Evolutionary conservation across 2,888 invertebrate genomes (phyloP), one percentile per base, ranked within the genome.

Genomic region (Scotopteryx bipunctaria): DNA sequence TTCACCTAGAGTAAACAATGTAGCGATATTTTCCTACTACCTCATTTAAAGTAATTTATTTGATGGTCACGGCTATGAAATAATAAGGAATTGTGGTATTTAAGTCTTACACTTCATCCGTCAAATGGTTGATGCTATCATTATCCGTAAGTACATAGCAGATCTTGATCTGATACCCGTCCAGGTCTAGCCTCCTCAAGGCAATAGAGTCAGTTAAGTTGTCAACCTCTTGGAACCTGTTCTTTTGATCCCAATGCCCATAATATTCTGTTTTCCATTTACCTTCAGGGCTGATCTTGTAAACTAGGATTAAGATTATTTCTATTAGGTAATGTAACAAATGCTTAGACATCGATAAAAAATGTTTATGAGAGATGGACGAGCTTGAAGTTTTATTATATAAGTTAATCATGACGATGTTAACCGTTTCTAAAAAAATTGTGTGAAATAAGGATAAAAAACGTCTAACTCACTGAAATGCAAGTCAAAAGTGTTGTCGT

Each of bases 81-180:
- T n/a, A n/a, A n/a, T n/a, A n/a, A n/a, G n/a, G n/a, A n/a, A n/a
- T n/a, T 21, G 21, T 21, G 8, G 21, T 21, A 21, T 8, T 25
- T 8, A 8, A 27, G 3, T n/a, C 81, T 83, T 81, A 92, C 93
- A 90, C 80, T 77, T 91, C 91, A 76, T 94, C 93, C 4, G 83
- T 81, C 48, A 94, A 79, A 76, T 94, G 93, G 57, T 92, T 83
- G 9, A 92, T 77, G 40, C 92, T 92, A 59, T 92, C 91, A 56
- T 91, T 91, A 62, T 93, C 86, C 2, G 93, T 93, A 0, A 93
- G 73, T 4, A 94, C 93, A 50, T 92, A 89, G 55, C 92, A 91
- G 17, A 92, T 86, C 33, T 85, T 87, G 14, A 94, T 80, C 62
- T 78, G 75, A 25, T 76, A 81, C 33, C 85, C 78, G 21, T 79